These are phyloP conservation scores for Erythrolamprus reginae DNA, from an alignment of 2,113 vertebrate genomes.

Conservation along the genomic window DNA sequence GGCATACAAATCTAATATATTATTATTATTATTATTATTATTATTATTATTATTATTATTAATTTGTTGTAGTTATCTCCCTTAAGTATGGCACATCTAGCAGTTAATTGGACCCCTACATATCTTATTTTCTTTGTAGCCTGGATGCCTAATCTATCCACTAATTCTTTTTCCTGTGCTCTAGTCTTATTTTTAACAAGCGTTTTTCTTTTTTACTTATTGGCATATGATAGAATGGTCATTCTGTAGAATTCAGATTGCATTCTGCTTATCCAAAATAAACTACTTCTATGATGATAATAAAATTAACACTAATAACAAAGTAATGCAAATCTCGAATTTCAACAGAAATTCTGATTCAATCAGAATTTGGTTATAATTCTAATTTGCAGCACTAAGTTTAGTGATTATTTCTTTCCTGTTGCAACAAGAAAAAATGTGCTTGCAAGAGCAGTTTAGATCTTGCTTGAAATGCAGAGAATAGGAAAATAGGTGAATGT, in stretches of 20 bases:
- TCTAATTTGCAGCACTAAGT: neutral
- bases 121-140: no score
- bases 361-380: neutral
- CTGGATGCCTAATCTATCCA: no score
- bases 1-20: no score
- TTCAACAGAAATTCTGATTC: neutral
- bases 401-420: conserved; percentile 23
- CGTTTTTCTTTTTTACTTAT: neutral
- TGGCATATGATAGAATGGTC: neutral
- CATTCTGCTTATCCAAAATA: neutral
- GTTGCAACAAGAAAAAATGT: conserved; percentile 30
- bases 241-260: neutral
- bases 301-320: neutral
- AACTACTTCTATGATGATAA: neutral
- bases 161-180: no score
- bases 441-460: conserved; percentile 58
- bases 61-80: no score
- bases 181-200: no score
- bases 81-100: no score
- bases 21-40: no score
- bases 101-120: no score
- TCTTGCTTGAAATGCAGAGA: conserved; percentile 60
- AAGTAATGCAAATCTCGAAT: neutral
- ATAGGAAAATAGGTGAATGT: conserved; percentile 52
- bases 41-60: no score